Percentiles rank a stretch among this genome's conserved stretches.
Evolutionary conservation across 2,113 vertebrate genomes (phyloP).

Genomic region (Bujurquina vittata): DNA sequence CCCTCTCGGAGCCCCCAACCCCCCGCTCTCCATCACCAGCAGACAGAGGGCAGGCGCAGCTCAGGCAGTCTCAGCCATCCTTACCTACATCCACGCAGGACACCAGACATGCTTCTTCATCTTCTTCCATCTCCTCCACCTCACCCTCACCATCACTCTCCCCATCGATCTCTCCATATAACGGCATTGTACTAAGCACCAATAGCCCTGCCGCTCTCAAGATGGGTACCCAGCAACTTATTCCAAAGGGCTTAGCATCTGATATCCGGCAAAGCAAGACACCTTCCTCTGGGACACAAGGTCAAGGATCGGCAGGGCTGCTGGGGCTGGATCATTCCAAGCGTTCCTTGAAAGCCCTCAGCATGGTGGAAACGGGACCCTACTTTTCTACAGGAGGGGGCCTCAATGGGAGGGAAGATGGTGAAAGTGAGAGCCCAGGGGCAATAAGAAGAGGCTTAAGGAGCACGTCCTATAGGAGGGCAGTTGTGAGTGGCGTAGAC

Average conservation of each 20-base stretch:
- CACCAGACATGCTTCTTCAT: constrained; percentile 64
- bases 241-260: constrained; percentile 86
- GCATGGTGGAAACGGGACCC: constrained; percentile 86
- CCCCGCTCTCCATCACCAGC: constrained; percentile 61
- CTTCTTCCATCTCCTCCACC: constrained; percentile 63
- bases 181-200: constrained; percentile 85
- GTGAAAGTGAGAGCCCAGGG: constrained; percentile 80
- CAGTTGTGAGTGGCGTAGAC: constrained; percentile 90
- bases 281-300: constrained; percentile 53
- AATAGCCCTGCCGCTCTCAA: constrained; percentile 87
- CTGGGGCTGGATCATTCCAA: constrained; percentile 76
- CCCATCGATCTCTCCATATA: constrained; percentile 56
- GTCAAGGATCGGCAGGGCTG: constrained; percentile 49
- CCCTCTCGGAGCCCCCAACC: constrained; percentile 65
- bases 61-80: constrained; percentile 56
- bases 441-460: constrained; percentile 85
- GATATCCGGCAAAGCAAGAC: constrained; percentile 74
- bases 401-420: constrained; percentile 69
- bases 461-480: constrained; percentile 94
- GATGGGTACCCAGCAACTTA: constrained; percentile 91
- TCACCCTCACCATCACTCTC: constrained; percentile 67
- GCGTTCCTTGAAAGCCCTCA: constrained; percentile 81
- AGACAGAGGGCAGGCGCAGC: constrained; percentile 43
- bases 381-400: constrained; percentile 67
- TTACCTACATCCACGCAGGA: constrained; percentile 60